A percentile compares a stretch with the other conserved stretches of the same genome.
Evolutionary conservation across 2,888 invertebrate genomes (phyloP).

Genomic region (Hirtodrosophila cameraria): DNA sequence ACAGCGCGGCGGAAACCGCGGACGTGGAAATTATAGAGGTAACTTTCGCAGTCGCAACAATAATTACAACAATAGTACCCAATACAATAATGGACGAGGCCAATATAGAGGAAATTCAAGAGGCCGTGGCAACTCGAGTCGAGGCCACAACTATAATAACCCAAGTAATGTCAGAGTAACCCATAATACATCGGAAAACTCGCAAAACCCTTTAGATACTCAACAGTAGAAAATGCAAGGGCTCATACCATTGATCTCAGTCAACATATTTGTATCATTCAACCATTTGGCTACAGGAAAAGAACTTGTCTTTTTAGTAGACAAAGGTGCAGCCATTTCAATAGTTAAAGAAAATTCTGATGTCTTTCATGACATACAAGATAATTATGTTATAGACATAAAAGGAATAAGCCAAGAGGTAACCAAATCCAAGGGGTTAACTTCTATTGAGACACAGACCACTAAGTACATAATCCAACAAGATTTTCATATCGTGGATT

Average conservation of each 20-base stretch:
- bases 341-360: slow-evolving; percentile 15
- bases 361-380: too few species aligned
- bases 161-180: slow-evolving; percentile 8
- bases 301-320: slow-evolving; percentile 13
- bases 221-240: slow-evolving; percentile 10
- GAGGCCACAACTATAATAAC: slow-evolving; percentile 7
- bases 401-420: slow-evolving; percentile 4
- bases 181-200: slow-evolving; percentile 13
- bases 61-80: slow-evolving; percentile 1
- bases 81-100: slow-evolving; percentile 14
- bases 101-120: slow-evolving; percentile 24
- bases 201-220: slow-evolving; percentile 2
- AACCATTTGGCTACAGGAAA: slow-evolving; percentile 11
- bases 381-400: slow-evolving; percentile 12
- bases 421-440: not conserved
- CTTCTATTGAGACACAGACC: not conserved
- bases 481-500: not conserved
- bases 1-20: not conserved
- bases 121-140: too few species aligned
- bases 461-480: not conserved
- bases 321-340: slow-evolving; percentile 3
- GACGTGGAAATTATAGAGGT: slow-evolving; percentile 1
- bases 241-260: slow-evolving; percentile 20
- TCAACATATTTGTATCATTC: slow-evolving; percentile 13
- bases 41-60: not conserved